Evolutionary conservation across 2,888 invertebrate genomes (phyloP).

Genomic region (Aleiodes testaceus): DNA sequence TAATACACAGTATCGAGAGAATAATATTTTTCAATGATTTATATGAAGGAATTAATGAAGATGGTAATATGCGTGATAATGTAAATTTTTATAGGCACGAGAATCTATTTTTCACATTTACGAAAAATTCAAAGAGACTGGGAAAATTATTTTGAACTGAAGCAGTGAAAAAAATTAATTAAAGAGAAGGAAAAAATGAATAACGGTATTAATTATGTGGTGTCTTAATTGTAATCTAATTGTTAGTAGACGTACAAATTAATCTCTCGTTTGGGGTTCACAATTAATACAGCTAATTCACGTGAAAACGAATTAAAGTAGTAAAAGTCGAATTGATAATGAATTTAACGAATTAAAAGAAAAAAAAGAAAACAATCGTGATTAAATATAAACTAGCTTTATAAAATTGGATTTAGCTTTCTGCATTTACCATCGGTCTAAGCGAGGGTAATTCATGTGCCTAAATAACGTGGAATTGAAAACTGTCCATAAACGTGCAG

Average conservation of each 20-base stretch:
- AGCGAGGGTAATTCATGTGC: conserved; percentile 36
- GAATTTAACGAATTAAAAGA: conserved; percentile 5
- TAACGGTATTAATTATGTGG: conserved; percentile 41
- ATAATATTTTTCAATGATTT: conserved; percentile 59
- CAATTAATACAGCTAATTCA: conserved; percentile 20
- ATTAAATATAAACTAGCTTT: conserved; percentile 23
- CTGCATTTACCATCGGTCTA: conserved; percentile 30
- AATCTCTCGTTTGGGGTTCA: conserved; percentile 18
- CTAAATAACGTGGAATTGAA: conserved; percentile 41
- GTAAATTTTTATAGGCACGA: conserved; percentile 58
- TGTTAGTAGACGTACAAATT: conserved; percentile 30
- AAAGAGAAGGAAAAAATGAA: conserved; percentile 16
- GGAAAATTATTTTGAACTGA: conserved; percentile 55
- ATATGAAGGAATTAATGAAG: conserved; percentile 30
- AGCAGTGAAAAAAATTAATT: conserved; percentile 32
- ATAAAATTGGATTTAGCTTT: conserved; percentile 32
- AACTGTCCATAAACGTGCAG: conserved; percentile 20
- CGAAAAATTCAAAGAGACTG: conserved; percentile 52
- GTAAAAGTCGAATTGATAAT: conserved; percentile 21
- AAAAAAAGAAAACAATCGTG: conserved; percentile 17
- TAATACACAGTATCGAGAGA: conserved; percentile 41
- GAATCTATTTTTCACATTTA: conserved; percentile 67
- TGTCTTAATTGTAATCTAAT: conserved; percentile 47
- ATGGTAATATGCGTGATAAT: conserved; percentile 61
- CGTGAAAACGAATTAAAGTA: conserved; percentile 2